Evolutionary conservation across 2,888 invertebrate species (phyloP), one percentile per base, ranked within the genome.

Genomic region (Lycaena phlaeas): DNA sequence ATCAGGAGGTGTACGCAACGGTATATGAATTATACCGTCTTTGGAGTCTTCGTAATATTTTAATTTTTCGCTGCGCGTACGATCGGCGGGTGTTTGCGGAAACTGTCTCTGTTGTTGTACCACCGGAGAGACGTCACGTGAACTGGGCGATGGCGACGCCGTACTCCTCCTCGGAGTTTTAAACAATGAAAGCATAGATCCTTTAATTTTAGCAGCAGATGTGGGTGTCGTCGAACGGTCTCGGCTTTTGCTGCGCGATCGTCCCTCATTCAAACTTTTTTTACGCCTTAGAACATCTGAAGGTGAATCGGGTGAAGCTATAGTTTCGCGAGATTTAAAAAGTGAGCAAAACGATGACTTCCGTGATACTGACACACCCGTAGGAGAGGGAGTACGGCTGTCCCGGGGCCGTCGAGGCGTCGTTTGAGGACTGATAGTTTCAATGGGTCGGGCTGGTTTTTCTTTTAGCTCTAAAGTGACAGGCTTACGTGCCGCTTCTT

Each of bases 261-360:
- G 79, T 25, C 78, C 77, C 46, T 77, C 78, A 7, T 69, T 76
- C 22, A 79, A 55, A 45, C 81, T 79, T 43, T 77, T 73, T 49
- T 81, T 81, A 38, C 81, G 65, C 1, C 75, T 69, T 22, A 76
- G 56, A 11, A 68, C 72, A 9, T 74, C 77, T 1, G 86, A 86
- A 7, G 89, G 88, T 1, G 89, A 88, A 51, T 89, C 89, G 1
- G 89, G 89, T 43, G 88, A 90, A 12, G 87, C 85, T 43, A 87
- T 86, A 12, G 87, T 87, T 55, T 89, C 91, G 52, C 89, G 89
- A 49, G 92, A 90, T 65, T 91, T 90, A 60, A 94, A 94, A 29
- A 94, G 70, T 2, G 93, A 93, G 43, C 92, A 90, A 61, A 94
- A 93, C 22, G 93, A 94, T 54, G 92, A 93, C 66, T 93, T 92